Base-by-base conservation (phyloP, 2,888 invertebrate genomes). In the Ganaspis brasiliensis region DNA sequence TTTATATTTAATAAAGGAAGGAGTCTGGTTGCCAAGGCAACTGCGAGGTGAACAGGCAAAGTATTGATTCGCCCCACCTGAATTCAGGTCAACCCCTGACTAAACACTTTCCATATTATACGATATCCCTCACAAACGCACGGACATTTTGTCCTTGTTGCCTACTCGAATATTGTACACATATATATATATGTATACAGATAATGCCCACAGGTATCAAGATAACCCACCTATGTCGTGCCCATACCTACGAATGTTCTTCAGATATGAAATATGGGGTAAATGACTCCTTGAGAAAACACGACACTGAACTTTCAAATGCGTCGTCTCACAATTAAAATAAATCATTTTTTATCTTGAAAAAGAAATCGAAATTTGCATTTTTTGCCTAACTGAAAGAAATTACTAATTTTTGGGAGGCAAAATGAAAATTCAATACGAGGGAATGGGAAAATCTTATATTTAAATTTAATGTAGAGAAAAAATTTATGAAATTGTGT, bases 61-160 rank as follows among this genome's bases (percentile, higher is more conserved):
- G 89, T 91, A 91, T 91, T 91, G 91, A 91, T 91, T 91, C 88
- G 86, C 87, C 88, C 89, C 90, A 90, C 91, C 91, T 91, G 91
- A 90, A 91, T 91, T 91, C 91, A 91, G 91, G 91, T 90, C 91
- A 91, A 85, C 90, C 87, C 90, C 91, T 90, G 90, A 90, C 90
- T 89, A 86, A 89, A 91, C 89, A 88, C 87, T 89, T 86, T 87
- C 86, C 82, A 84, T 85, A 85, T 87, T 84, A 81, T 84, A 86
- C 81, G 75, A 83, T 81, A 78, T 73, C 75, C 73, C 75, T 67
- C 88, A 67, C 5, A 72, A 19, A 63, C 45, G 45, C 40, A 67
- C 24, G 45, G n/a, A 67, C 24, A 72, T 74, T 45, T 45, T 67
- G 67, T 45, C 67, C 67, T 45, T 67, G 37, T 61, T 71, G 56